Conservation (phyloP, 2,797 vertebrate species). For the Alfaro cultratus region DNA sequence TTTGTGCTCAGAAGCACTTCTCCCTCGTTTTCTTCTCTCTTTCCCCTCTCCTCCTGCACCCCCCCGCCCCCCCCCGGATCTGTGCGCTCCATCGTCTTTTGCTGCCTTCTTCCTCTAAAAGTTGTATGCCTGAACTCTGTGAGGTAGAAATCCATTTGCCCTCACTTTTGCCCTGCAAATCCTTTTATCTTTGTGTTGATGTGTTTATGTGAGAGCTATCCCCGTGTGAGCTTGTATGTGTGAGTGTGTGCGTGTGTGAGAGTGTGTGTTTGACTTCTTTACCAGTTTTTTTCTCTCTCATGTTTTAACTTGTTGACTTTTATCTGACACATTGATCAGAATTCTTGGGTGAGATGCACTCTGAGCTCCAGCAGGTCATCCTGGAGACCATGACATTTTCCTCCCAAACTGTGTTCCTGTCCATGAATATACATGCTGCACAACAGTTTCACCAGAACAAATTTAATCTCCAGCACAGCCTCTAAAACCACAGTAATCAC, state of each 20-base stretch:
- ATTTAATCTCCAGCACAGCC: slow-evolving; percentile 22
- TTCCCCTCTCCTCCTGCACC: slow-evolving; percentile 24
- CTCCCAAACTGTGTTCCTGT: slow-evolving; percentile 11
- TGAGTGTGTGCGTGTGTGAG: not conserved
- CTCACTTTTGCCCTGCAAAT: slow-evolving; percentile 34
- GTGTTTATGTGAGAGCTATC: slow-evolving; percentile 42
- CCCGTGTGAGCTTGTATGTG: not conserved
- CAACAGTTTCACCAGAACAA: slow-evolving; percentile 16
- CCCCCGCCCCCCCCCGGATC: slow-evolving; percentile 16
- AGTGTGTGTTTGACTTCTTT: not conserved
- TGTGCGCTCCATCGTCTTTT: slow-evolving; percentile 23
- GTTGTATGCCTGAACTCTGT: slow-evolving; percentile 57
- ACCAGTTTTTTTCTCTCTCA: slow-evolving; percentile 41
- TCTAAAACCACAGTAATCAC: slow-evolving; percentile 36
- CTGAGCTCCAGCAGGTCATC: slow-evolving; percentile 44
- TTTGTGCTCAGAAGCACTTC: slow-evolving; percentile 57
- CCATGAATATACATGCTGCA: slow-evolving; percentile 12
- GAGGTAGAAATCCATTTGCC: slow-evolving; percentile 69
- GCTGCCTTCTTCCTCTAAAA: slow-evolving; percentile 42
- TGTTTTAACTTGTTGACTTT: slow-evolving; percentile 59
- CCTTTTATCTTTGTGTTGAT: slow-evolving; percentile 40
- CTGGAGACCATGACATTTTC: slow-evolving; percentile 52
- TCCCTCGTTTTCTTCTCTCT: slow-evolving; percentile 12
- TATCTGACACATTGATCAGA: slow-evolving; percentile 64
- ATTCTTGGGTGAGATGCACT: slow-evolving; percentile 56